These are phyloP conservation scores for Myoxocephalus aenaeus DNA, from an alignment of 2,797 vertebrate species.

Conservation along the genomic window DNA sequence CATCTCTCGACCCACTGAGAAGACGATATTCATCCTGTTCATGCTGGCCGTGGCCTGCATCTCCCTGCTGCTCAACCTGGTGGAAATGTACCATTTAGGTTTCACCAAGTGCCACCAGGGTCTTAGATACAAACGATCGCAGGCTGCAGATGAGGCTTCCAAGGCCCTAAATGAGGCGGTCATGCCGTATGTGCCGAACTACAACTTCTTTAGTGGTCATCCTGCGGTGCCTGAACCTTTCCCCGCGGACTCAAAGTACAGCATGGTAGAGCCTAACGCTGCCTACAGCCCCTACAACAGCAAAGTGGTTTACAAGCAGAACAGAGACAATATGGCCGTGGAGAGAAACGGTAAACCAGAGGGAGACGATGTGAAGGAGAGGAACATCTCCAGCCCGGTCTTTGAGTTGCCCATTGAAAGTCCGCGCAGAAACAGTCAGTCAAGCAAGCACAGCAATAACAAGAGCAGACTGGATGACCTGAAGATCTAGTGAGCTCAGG, in stretches of 20 bases:
- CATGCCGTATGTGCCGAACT: constrained; percentile 79
- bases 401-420: constrained; percentile 66
- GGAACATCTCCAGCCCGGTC: constrained; percentile 61
- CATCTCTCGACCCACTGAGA: constrained; percentile 91
- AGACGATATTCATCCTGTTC: constrained; percentile 92
- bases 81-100: constrained; percentile 91
- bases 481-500: constrained; percentile 74
- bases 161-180: constrained; percentile 66
- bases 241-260: constrained; percentile 76
- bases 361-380: constrained; percentile 64
- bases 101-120: constrained; percentile 87
- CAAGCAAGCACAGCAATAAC: constrained; percentile 86
- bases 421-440: constrained; percentile 82
- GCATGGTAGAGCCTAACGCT: constrained; percentile 73
- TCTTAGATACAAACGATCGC: constrained; percentile 73
- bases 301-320: constrained; percentile 84
- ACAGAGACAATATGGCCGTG: constrained; percentile 87
- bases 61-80: constrained; percentile 90
- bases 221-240: constrained; percentile 67
- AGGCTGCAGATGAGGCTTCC: constrained; percentile 24
- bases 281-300: constrained; percentile 80
- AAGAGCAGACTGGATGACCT: constrained; percentile 85
- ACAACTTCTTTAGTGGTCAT: constrained; percentile 79
- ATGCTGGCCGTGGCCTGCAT: constrained; percentile 89
- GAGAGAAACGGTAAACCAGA: constrained; percentile 83